These are phyloP conservation scores for Rhinoptilus africanus DNA, from an alignment of 2,113 vertebrate genomes.

Conservation along the genomic window DNA sequence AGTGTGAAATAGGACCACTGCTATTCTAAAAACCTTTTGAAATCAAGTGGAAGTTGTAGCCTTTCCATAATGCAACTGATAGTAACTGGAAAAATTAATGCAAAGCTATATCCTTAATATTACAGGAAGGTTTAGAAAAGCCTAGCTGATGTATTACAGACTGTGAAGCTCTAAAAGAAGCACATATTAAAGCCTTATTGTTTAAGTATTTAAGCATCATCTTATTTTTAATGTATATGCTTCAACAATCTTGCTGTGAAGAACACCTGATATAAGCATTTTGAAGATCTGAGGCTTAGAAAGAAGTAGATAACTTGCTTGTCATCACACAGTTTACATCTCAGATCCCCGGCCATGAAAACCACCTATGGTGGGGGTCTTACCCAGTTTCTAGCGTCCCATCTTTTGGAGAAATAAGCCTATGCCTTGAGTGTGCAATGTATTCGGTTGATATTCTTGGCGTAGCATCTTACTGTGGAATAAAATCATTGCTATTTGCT, in stretches of 20 bases:
- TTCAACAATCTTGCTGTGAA: background rate
- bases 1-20: background rate
- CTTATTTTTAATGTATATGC: background rate
- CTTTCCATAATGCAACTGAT: background rate
- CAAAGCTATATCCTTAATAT: background rate
- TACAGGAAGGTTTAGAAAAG: background rate
- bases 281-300: background rate
- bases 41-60: background rate
- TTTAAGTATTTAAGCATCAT: background rate
- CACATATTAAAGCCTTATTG: background rate
- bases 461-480: background rate
- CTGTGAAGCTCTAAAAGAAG: background rate
- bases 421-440: background rate
- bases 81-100: background rate
- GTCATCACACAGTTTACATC: background rate
- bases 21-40: background rate
- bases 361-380: accelerated
- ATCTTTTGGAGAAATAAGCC: background rate
- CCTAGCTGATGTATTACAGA: background rate
- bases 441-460: background rate
- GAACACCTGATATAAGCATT: background rate
- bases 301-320: background rate
- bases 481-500: background rate
- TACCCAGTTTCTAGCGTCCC: background rate
- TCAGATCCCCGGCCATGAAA: background rate